Percentiles rank a stretch among this genome's conserved stretches.
phyloP scores from a whole-genome alignment of 2,113 vertebrate genomes.

The Cavia aperea region DNA sequence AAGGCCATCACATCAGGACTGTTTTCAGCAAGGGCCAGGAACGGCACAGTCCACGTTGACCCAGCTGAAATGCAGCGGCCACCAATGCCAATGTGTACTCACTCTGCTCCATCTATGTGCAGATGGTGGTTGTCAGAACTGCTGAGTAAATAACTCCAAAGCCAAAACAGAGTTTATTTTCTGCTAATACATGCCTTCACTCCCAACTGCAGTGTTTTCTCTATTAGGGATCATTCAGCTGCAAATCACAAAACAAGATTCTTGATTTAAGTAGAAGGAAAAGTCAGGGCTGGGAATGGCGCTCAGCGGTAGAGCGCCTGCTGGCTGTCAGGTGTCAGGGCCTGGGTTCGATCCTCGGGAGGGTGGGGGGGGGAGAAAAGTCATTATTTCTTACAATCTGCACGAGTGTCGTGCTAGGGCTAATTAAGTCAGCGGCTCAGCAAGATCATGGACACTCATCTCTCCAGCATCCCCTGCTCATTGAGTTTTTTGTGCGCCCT shows the following conservation, averaged over 20 bases:
- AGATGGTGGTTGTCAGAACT: neutral
- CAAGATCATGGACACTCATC: neutral
- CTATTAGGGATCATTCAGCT: neutral
- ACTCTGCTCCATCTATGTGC: neutral
- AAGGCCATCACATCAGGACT: neutral
- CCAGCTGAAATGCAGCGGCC: neutral
- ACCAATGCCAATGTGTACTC: neutral
- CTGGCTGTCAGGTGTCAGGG: neutral
- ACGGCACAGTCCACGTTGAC: neutral
- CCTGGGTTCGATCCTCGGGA: neutral
- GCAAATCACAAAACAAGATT: neutral
- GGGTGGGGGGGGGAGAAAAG: neutral
- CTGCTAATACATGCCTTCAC: neutral
- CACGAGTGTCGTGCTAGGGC: neutral
- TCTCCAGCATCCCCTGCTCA: neutral
- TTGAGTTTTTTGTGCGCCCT: neutral
- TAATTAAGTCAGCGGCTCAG: neutral
- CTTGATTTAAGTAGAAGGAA: neutral
- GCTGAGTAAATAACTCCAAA: neutral
- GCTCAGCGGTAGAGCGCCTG: neutral
- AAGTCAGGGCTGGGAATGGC: neutral
- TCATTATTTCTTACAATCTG: neutral
- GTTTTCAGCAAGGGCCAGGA: neutral
- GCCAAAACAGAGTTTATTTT: neutral
- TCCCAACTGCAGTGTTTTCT: conserved; percentile 13